Percentiles rank a stretch among this genome's conserved stretches.
phyloP scores from a whole-genome alignment of 30 jellyfish, hydroid and myxozoan genomes.

The Aurelia sp. region DNA sequence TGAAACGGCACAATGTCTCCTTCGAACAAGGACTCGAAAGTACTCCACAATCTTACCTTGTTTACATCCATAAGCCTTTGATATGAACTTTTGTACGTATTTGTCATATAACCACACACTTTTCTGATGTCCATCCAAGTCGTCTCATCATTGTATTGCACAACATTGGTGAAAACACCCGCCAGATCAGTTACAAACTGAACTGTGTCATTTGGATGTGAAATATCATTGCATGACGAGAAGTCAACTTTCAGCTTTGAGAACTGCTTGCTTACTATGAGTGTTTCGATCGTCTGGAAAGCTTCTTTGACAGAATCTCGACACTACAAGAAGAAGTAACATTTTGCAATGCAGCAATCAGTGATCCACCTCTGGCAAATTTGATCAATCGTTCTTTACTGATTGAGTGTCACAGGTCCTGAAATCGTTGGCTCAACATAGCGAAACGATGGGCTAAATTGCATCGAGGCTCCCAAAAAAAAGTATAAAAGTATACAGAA shows the following conservation, averaged over 20 bases:
- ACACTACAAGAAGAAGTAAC: constrained; percentile 32
- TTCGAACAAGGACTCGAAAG: background rate
- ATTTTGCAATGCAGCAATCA: background rate
- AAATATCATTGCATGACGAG: constrained; percentile 66
- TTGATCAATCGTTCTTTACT: too few species aligned
- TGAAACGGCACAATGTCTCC: too few species aligned
- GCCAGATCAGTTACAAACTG: constrained; percentile 61
- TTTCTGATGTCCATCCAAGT: constrained; percentile 67
- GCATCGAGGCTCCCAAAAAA: too few species aligned
- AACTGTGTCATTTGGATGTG: constrained; percentile 62
- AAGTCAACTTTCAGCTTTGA: constrained; percentile 48
- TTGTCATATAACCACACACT: constrained; percentile 70
- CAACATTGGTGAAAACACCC: constrained; percentile 60
- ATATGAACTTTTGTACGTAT: constrained; percentile 48
- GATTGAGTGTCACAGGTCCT: too few species aligned
- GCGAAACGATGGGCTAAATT: too few species aligned
- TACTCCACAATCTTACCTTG: constrained; percentile 18
- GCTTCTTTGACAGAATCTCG: constrained; percentile 58
- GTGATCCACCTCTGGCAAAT: too few species aligned
- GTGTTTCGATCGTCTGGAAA: constrained; percentile 40
- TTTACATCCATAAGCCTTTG: constrained; percentile 63
- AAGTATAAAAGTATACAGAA: too few species aligned
- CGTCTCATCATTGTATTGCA: constrained; percentile 71
- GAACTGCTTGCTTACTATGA: constrained; percentile 50
- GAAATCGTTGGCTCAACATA: too few species aligned